Evolutionary conservation across 2,888 invertebrate genomes (phyloP), one percentile per base, ranked within the genome.

Genomic region (Sinodicranocentrus sp.): DNA sequence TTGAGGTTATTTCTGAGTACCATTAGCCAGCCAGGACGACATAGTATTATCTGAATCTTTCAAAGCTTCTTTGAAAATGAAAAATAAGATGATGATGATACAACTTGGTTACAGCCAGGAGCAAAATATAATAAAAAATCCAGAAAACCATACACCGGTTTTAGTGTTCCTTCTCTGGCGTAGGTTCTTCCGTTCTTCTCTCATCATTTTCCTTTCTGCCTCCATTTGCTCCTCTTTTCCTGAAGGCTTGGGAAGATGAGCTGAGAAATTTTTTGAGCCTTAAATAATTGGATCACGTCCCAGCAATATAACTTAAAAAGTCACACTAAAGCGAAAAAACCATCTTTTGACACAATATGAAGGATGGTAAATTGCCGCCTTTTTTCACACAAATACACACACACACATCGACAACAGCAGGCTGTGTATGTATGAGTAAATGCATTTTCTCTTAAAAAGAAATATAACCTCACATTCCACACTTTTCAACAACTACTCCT

Each of bases 251-350:
- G 10, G n/a, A 67, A 33, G 54, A 76, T 76, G 76, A 63, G 72
- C 65, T 78, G 52, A 57, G 70, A 33, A 44, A 48, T 23, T 77
- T 75, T 59, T 68, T 75, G 84, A 84, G 84, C 75, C 84, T 61
- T 75, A 84, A 84, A 80, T 84, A 84, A 84, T 84, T 84, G 84
- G 84, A 84, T 84, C 84, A 84, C 84, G 84, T 84, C 70, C 79
- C 63, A 84, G 75, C 70, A 79, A 80, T 78, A 84, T 84, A 80
- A 84, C 79, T 84, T 84, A 84, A 80, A 83, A 84, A 84, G 84
- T 80, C 79, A 75, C 77, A 77, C 59, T 77, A 28, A 59, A 59
- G 76, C 68, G 57, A 59, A 70, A 52, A 77, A 76, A 67, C 43
- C 68, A 44, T 77, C 59, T 44, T 68, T 77, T 77, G 68, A 77